Base-by-base conservation (phyloP, 2,113 vertebrate genomes). In the Ardeotis arabs region DNA sequence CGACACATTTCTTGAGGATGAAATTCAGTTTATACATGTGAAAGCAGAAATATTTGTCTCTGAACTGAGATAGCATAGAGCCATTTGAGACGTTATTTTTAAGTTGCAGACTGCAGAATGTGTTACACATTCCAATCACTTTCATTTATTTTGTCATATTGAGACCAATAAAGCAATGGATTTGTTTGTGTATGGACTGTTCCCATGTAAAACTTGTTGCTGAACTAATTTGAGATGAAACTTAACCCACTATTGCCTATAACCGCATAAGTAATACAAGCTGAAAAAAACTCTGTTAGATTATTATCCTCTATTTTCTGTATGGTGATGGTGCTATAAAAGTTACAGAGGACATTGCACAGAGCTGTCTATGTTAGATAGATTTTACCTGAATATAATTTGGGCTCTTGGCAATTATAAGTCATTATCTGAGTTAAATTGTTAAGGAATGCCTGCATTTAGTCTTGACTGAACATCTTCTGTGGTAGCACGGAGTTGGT, bases 51-150 rank as follows among this genome's bases (percentile, higher is more conserved):
- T 68, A 64, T 31, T 84, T 78, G 18, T 10, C 9, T 87, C 80
- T 27, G 27, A 74, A 70, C 16, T 50, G 14, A 53, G 37, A 59
- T 28, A 74, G 66, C 33, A 55, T 24, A 90, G 44, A 60, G 45
- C 3, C 44, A 52, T 80, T 64, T 44, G 14, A 59, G n/a, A 15
- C 10, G 4, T 29, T 83, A 6, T 41, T 85, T 84, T 83, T 20
- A 72, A 50, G 25, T 52, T 39, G 12, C 24, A 62, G 8, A 22
- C 19, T 53, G 37, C 17, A 79, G 8, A 20, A 33, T 6, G 3
- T 75, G 24, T 81, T 90, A 44, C 16, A 33, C 3, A 6, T 81
- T 86, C 33, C 62, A 52, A 45, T n/a, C 0, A 0, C 4, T 89
- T 87, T 58, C 2, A 5, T 64, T 10, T 11, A 17, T 81, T 95